These are phyloP conservation scores for Netelia fuscicornis DNA, from an alignment of 2,888 invertebrate species.

Conservation along the genomic window DNA sequence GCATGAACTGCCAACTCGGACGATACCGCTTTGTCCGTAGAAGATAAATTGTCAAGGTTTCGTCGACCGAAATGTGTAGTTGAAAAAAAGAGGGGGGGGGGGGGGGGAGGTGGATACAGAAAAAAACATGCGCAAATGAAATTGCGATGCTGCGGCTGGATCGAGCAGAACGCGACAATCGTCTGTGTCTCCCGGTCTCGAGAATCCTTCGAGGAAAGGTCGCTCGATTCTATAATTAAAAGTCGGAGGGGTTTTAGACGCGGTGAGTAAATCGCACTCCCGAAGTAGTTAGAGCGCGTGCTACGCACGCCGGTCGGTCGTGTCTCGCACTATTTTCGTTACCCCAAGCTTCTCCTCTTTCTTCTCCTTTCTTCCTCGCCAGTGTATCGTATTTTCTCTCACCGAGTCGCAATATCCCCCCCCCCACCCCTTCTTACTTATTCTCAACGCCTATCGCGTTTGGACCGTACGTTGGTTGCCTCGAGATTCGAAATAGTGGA, in stretches of 20 bases:
- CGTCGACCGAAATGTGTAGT: conserved; percentile 11
- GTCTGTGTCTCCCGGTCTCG: conserved; percentile 6
- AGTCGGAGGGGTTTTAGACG: conserved; percentile 54
- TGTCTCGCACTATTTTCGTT: conserved; percentile 61
- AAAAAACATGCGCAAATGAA: conserved; percentile 14
- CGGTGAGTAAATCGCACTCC: conserved; percentile 6
- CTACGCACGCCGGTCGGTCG: conserved; percentile 39
- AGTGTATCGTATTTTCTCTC: conserved; percentile 12
- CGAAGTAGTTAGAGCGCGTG: conserved; percentile 29
- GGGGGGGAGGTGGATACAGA: no score
- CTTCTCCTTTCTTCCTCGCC: conserved; percentile 17
- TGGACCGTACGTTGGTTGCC: neutral
- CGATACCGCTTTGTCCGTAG: neutral
- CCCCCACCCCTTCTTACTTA: no score
- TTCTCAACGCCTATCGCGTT: no score
- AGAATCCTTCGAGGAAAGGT: conserved; percentile 64
- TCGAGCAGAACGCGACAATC: conserved; percentile 20
- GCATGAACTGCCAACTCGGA: conserved; percentile 12
- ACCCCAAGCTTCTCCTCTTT: conserved; percentile 5
- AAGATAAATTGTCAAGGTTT: conserved; percentile 47
- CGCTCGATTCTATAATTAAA: conserved; percentile 64
- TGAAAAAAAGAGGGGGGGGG: neutral
- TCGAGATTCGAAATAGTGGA: neutral
- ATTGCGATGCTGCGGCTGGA: conserved; percentile 9
- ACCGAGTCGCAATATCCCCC: neutral